Conservation (phyloP, 92 coral and sea anemone species). For the Palythoa caribaeorum region DNA sequence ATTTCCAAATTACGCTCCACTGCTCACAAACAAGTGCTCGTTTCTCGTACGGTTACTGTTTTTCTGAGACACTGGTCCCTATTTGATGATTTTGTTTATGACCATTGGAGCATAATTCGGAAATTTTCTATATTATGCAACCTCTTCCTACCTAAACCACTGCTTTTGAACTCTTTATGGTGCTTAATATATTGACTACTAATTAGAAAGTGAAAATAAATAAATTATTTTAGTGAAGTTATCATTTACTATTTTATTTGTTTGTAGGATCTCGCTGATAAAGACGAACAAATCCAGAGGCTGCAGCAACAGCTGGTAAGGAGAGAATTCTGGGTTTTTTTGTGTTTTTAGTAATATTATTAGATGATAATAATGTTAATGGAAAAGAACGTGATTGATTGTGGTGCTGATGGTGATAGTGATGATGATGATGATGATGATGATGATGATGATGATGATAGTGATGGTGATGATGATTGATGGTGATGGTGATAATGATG, state of each 20-base stretch:
- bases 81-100: no score
- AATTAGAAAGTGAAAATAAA: no score
- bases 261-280: slow-evolving; percentile 61
- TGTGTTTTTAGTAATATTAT: no score
- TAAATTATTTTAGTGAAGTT: background rate
- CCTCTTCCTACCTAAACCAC: background rate
- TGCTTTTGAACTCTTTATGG: background rate
- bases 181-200: background rate
- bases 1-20: no score
- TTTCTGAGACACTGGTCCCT: no score
- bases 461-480: background rate
- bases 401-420: no score
- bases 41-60: no score
- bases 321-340: background rate
- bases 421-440: background rate
- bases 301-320: slow-evolving; percentile 79
- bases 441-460: background rate
- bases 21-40: no score
- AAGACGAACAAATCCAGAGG: slow-evolving; percentile 75
- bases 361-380: no score
- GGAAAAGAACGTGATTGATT: background rate
- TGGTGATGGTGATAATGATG: background rate
- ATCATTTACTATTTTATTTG: background rate
- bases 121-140: no score
- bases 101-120: no score